Conservation (phyloP, 2,797 vertebrate genomes). For the Lepidocolaptes lacrymiger region DNA sequence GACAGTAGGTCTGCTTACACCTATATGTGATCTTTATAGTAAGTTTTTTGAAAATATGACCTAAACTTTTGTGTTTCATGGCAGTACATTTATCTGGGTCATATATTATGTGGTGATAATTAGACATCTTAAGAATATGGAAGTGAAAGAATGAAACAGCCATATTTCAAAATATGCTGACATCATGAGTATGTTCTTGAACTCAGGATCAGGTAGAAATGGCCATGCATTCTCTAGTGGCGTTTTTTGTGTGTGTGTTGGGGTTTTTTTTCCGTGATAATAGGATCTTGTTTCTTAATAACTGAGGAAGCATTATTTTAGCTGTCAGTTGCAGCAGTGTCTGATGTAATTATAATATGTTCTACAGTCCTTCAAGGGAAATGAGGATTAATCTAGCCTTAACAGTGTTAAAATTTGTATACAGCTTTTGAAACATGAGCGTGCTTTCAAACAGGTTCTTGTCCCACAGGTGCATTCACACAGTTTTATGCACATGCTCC, state of each 20-base stretch:
- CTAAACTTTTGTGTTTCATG: not conserved
- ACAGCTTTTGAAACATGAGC: not conserved
- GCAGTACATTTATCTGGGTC: not conserved
- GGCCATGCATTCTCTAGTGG: not conserved
- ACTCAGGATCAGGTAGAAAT: not conserved
- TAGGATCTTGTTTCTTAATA: not conserved
- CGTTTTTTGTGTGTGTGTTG: not conserved
- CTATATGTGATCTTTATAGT: not conserved
- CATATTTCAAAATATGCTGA: not conserved
- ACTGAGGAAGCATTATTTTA: not conserved
- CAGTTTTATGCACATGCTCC: rapidly evolving
- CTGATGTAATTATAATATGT: not conserved
- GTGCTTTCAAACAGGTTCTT: not conserved
- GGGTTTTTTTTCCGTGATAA: rapidly evolving
- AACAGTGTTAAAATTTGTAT: not conserved
- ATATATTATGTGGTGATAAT: not conserved
- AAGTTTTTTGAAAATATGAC: not conserved
- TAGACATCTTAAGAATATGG: not conserved
- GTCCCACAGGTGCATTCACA: not conserved
- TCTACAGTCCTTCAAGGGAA: not conserved
- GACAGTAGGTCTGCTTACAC: not conserved
- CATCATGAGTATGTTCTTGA: not conserved
- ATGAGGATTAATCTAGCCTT: not conserved
- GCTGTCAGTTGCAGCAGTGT: not conserved
- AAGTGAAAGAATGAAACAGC: not conserved